These are phyloP conservation scores for Silvanus unidentatus DNA, from an alignment of 2,888 invertebrate genomes.

Conservation along the genomic window DNA sequence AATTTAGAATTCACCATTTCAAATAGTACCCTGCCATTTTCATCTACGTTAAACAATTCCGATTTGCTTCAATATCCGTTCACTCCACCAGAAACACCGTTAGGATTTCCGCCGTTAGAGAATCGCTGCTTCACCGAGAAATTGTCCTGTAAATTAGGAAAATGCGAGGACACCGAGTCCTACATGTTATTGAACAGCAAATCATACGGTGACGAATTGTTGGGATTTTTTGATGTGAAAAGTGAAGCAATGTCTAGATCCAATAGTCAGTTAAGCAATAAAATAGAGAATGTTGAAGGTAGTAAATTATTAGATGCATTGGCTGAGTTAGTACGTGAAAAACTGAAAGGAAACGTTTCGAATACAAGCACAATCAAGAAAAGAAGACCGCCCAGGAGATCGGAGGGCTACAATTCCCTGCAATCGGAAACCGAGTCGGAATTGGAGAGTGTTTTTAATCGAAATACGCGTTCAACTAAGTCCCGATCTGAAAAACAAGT, in stretches of 20 bases:
- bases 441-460: slow-evolving; percentile 17
- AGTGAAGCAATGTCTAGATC: slow-evolving; percentile 16
- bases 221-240: slow-evolving; percentile 25
- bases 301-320: slow-evolving; percentile 20
- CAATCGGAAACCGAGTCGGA: slow-evolving; percentile 24
- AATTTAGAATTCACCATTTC: slow-evolving; percentile 31
- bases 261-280: slow-evolving; percentile 6
- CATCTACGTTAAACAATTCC: neutral
- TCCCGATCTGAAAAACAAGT: no score
- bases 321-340: slow-evolving; percentile 21
- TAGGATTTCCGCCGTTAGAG: neutral
- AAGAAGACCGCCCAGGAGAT: slow-evolving; percentile 1
- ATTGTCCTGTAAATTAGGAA: slow-evolving; percentile 13
- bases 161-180: slow-evolving; percentile 15
- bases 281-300: slow-evolving; percentile 4
- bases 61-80: neutral
- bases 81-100: neutral
- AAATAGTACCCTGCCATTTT: slow-evolving; percentile 13
- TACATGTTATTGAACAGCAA: slow-evolving; percentile 17
- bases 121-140: slow-evolving; percentile 9
- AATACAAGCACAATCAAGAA: slow-evolving; percentile 3
- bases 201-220: slow-evolving; percentile 12
- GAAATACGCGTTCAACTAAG: no score
- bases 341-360: slow-evolving; percentile 12
- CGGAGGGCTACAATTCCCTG: slow-evolving; percentile 12